Evolutionary conservation across 2,888 invertebrate species (phyloP).

Genomic region (Conomelus anceps): DNA sequence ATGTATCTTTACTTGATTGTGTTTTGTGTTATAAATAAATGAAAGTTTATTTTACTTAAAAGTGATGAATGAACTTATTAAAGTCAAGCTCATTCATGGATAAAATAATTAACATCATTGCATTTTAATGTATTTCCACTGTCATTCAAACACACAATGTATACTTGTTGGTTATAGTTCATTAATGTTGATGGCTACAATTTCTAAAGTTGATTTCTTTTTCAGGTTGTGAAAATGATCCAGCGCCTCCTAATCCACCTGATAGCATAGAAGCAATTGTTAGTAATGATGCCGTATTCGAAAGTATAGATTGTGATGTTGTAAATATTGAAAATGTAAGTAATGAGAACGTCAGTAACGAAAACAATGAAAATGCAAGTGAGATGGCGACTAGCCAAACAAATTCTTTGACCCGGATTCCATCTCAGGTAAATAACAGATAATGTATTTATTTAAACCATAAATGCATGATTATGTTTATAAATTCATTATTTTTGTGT

Average conservation of each 20-base stretch:
- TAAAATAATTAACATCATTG: too few relatives aligned
- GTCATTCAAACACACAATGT: too few relatives aligned
- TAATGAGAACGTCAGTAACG: neutral
- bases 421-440: conserved; percentile 43
- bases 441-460: too few relatives aligned
- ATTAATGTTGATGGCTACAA: too few relatives aligned
- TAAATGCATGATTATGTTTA: too few relatives aligned
- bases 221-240: conserved; percentile 24
- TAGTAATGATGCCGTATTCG: neutral
- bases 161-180: too few relatives aligned
- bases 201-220: neutral
- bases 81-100: neutral
- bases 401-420: conserved; percentile 36
- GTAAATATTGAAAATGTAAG: neutral
- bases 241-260: neutral
- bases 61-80: neutral
- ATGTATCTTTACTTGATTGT: too few relatives aligned
- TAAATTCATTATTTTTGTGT: too few relatives aligned
- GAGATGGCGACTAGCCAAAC: conserved; percentile 15
- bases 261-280: neutral
- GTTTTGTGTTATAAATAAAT: too few relatives aligned
- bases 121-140: neutral
- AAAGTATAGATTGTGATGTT: neutral
- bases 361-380: conserved; percentile 17
- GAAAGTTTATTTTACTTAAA: too few relatives aligned